phyloP scores from a whole-genome alignment of 2,888 invertebrate genomes.

The Melangyna quadrimaculata region DNA sequence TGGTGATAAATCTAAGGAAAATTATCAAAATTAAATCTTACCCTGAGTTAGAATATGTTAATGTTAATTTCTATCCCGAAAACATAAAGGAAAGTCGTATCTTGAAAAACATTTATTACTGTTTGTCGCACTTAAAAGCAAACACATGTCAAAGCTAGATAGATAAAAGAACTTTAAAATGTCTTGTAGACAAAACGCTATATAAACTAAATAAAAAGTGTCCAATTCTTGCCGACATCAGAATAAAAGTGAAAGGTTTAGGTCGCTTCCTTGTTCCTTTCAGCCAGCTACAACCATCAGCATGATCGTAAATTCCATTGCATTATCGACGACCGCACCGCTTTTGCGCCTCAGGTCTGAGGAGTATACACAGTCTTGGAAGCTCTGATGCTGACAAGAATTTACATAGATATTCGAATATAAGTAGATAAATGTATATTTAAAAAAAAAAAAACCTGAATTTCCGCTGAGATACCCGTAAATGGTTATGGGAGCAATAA shows the following conservation, averaged over 20 bases:
- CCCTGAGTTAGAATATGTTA: background rate
- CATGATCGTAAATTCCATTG: slow-evolving; percentile 60
- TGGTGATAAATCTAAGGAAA: background rate
- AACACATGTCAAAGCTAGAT: slow-evolving; percentile 62
- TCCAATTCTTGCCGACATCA: slow-evolving; percentile 32
- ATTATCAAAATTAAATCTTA: background rate
- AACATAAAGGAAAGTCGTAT: background rate
- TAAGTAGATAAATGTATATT: background rate
- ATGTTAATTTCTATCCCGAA: background rate
- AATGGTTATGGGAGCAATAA: slow-evolving; percentile 69
- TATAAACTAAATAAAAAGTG: slow-evolving; percentile 33
- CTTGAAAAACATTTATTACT: background rate
- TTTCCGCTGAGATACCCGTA: slow-evolving; percentile 68
- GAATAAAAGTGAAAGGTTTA: slow-evolving; percentile 64
- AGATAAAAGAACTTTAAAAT: slow-evolving; percentile 16
- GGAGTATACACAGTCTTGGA: slow-evolving; percentile 36
- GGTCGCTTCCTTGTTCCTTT: slow-evolving; percentile 66
- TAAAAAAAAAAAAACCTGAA: slow-evolving; percentile 54
- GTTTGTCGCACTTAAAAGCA: slow-evolving; percentile 63
- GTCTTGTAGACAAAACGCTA: slow-evolving; percentile 39
- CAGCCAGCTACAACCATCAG: background rate
- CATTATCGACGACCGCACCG: slow-evolving; percentile 55
- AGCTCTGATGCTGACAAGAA: slow-evolving; percentile 16
- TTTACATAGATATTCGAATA: slow-evolving; percentile 9
- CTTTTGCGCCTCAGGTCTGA: slow-evolving; percentile 5